These are phyloP conservation scores for Peromyscus maniculatus DNA, from an alignment of 2,113 vertebrate species.

Conservation along the genomic window DNA sequence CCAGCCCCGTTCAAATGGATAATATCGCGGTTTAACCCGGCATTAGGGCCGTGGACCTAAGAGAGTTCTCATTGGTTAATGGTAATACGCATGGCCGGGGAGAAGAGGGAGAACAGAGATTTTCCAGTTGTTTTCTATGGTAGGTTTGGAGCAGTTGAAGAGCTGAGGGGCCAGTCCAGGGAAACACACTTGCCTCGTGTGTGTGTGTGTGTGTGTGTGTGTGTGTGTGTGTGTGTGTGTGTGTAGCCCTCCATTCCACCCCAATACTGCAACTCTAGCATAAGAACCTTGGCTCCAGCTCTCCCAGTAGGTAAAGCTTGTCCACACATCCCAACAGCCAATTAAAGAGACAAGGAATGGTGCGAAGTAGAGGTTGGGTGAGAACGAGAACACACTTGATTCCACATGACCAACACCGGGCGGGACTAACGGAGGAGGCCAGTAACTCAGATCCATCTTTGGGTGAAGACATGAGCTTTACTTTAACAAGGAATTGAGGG, in stretches of 20 bases:
- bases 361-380: no score
- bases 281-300: not conserved
- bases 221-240: fast-evolving
- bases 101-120: not conserved
- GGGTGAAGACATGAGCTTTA: not conserved
- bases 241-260: not conserved
- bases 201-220: not conserved
- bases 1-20: not conserved
- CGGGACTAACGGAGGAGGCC: not conserved
- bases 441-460: not conserved
- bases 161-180: not conserved
- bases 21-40: not conserved
- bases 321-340: not conserved
- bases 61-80: not conserved
- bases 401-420: not conserved
- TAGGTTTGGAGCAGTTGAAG: not conserved
- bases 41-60: not conserved
- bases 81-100: not conserved
- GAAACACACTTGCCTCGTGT: not conserved
- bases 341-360: not conserved
- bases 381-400: not conserved
- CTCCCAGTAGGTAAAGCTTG: not conserved
- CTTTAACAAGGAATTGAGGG: not conserved
- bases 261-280: not conserved
- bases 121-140: not conserved